phyloP scores from a whole-genome alignment of 2,113 vertebrate genomes.

The Cnemophilus loriae region DNA sequence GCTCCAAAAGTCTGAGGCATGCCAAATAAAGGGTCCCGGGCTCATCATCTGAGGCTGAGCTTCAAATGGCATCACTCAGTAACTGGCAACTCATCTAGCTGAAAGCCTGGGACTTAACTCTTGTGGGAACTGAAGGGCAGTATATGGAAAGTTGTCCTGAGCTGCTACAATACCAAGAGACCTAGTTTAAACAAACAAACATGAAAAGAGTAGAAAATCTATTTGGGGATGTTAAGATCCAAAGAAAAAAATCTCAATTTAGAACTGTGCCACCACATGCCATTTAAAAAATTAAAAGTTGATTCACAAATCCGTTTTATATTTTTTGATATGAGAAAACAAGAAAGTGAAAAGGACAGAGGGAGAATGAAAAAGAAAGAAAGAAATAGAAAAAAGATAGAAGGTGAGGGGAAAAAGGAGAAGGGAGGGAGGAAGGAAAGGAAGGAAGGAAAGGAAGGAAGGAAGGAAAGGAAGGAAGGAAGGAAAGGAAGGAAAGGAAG shows the following conservation, averaged over 20 bases:
- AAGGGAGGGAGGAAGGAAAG: not conserved
- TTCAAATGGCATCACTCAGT: slow-evolving; percentile 64
- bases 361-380: not conserved
- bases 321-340: not conserved
- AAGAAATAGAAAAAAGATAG: not conserved
- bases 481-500: not conserved
- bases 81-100: slow-evolving; percentile 28
- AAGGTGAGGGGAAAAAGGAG: not conserved
- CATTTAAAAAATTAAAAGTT: not conserved
- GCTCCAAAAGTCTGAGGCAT: slow-evolving; percentile 32
- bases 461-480: not conserved
- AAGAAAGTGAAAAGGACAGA: not conserved
- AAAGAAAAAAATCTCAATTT: slow-evolving; percentile 25
- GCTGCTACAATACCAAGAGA: slow-evolving; percentile 37
- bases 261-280: not conserved
- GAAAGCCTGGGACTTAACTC: slow-evolving; percentile 52
- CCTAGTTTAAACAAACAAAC: slow-evolving; percentile 52
- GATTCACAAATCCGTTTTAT: not conserved
- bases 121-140: slow-evolving; percentile 52
- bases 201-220: not conserved
- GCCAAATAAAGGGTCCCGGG: slow-evolving; percentile 60
- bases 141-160: slow-evolving; percentile 45
- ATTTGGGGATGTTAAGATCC: slow-evolving; percentile 17
- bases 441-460: not conserved
- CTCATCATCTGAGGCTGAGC: slow-evolving; percentile 56